Evolutionary conservation across 1,140 invertebrate genomes (phyloP), one percentile per base, ranked within the genome.

Genomic region (Acromyrmex heyeri): DNA sequence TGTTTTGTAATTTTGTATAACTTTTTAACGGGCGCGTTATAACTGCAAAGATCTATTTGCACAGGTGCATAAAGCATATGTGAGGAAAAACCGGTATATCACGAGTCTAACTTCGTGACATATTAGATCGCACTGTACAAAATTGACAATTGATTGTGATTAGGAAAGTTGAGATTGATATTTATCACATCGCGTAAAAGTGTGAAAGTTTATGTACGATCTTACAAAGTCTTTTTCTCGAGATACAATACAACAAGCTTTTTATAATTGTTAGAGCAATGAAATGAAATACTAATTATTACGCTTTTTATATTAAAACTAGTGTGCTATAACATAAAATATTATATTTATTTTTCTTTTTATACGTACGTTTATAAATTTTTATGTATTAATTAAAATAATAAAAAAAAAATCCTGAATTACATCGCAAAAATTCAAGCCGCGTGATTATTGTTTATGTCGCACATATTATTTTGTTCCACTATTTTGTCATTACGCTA

Each of bases 391-490:
- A 21, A 38, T 57, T 34, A 21, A 57, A 73, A 57, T 16, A 12
- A 21, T 21, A 14, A 67, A 38, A 67, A 34, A 34, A 34, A 34
- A 65, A 73, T 21, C 38, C 2, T 3, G 30, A 57, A 34, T 57
- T 38, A 59, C 14, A 59, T 18, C 21, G 30, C 3, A 38, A 55
- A 61, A 59, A 75, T 75, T 34, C n/a, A 14, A 59, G 30, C 21
- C 4, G 1, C 34, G 12, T 14, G 34, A 61, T 38, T 14, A 61
- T 18, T n/a, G 6, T 61, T 27, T 53, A 24, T 21, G 53, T 61
- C 16, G 55, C 34, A 24, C 30, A 55, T 7, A 27, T 53, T 76
- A 76, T 44, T 76, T 61, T 18, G 73, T 57, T 76, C 30, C 30
- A 4, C 16, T 69, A 21, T 14, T 70, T 70, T 57, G 10, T 16